These are phyloP conservation scores for Eulimnadia texana DNA, from an alignment of 1,140 invertebrate species.

Conservation along the genomic window DNA sequence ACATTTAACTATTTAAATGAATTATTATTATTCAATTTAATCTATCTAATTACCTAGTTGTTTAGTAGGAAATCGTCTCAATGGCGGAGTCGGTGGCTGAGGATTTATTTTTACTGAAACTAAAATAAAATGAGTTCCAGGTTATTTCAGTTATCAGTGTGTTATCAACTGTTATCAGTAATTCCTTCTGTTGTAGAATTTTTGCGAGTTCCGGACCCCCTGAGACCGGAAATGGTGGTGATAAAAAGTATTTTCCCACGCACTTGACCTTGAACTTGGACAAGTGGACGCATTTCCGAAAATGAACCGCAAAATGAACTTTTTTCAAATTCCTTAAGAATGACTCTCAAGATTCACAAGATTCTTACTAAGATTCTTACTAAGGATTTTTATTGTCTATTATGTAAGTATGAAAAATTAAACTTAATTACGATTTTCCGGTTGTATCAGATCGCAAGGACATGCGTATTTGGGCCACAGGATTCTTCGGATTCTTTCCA, in stretches of 20 bases:
- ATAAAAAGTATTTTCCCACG: neutral
- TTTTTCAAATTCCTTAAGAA: no score
- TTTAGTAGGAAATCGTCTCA: neutral
- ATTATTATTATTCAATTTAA: neutral
- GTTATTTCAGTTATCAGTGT: no score
- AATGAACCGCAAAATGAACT: neutral
- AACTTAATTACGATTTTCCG: neutral
- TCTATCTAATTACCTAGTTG: neutral
- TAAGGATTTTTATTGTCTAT: no score
- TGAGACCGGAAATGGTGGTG: neutral
- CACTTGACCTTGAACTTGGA: neutral
- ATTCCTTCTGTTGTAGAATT: no score
- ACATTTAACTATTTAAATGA: neutral
- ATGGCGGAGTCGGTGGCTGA: neutral
- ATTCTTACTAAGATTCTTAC: no score
- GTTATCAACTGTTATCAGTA: no score
- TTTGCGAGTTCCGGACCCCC: neutral
- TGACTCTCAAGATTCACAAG: no score
- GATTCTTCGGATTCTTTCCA: neutral
- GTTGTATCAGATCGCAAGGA: conserved; percentile 1
- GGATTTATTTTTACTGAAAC: neutral
- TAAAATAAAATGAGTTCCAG: no score
- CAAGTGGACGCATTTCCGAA: neutral
- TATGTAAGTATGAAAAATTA: no score
- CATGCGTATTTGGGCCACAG: conserved; percentile 7